Percentiles rank a stretch among this genome's conserved stretches.
Evolutionary conservation across 2,888 invertebrate species (phyloP).

Genomic region (Oscheius sp.): DNA sequence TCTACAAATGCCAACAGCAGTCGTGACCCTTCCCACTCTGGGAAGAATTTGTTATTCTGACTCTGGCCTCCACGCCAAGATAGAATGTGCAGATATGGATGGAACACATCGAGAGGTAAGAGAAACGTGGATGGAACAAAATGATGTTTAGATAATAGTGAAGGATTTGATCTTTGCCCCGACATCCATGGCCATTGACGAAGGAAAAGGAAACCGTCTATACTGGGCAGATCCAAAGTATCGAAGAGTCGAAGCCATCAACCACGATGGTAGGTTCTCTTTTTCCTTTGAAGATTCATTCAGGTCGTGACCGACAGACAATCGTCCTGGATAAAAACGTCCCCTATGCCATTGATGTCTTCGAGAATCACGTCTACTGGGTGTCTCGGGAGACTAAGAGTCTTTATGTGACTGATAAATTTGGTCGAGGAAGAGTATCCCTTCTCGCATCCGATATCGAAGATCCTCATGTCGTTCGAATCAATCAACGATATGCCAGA

Average conservation of each 20-base stretch:
- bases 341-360: slow-evolving; percentile 81
- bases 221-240: slow-evolving; percentile 96
- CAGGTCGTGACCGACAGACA: slow-evolving; percentile 54
- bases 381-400: slow-evolving; percentile 88
- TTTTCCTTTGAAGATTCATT: neutral
- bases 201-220: slow-evolving; percentile 85
- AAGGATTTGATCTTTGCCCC: slow-evolving; percentile 86
- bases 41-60: slow-evolving; percentile 91
- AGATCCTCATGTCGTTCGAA: slow-evolving; percentile 84
- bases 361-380: slow-evolving; percentile 92
- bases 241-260: slow-evolving; percentile 84
- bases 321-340: slow-evolving; percentile 57
- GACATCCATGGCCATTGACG: slow-evolving; percentile 88
- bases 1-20: slow-evolving; percentile 85
- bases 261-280: slow-evolving; percentile 77
- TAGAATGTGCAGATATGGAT: slow-evolving; percentile 96
- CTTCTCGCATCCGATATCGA: slow-evolving; percentile 84
- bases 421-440: slow-evolving; percentile 90
- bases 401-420: slow-evolving; percentile 85
- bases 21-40: slow-evolving; percentile 73
- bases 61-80: slow-evolving; percentile 87
- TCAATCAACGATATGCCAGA: slow-evolving; percentile 65
- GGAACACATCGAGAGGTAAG: slow-evolving; percentile 82
- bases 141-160: slow-evolving; percentile 76
- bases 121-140: neutral